Conservation (phyloP, 1,140 invertebrate genomes). For the Drosophila nigromelanica region DNA sequence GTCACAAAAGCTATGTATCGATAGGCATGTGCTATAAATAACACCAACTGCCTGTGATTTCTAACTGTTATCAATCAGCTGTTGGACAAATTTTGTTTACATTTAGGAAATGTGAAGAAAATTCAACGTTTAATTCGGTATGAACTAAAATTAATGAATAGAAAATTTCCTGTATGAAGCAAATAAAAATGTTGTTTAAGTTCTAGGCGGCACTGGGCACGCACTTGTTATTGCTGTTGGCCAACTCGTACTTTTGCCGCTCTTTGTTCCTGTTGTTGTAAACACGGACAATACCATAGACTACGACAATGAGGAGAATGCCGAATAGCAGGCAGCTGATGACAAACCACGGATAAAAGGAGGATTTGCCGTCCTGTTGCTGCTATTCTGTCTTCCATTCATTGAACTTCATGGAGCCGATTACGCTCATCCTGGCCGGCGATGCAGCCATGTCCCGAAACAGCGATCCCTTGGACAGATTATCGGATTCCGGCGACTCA, state of each 20-base stretch:
- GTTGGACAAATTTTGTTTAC: not conserved
- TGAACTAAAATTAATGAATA: not conserved
- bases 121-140: not conserved
- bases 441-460: conserved; percentile 42
- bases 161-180: not conserved
- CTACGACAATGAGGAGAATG: conserved; percentile 39
- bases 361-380: conserved; percentile 24
- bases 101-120: not conserved
- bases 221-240: conserved; percentile 50
- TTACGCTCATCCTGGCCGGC: conserved; percentile 32
- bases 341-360: conserved; percentile 75
- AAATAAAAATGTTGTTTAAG: conserved; percentile 1
- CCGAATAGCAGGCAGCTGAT: conserved; percentile 58
- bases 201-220: conserved; percentile 27
- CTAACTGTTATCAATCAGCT: not conserved
- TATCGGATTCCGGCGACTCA: conserved; percentile 64
- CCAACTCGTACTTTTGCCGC: conserved; percentile 59
- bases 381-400: conserved; percentile 54
- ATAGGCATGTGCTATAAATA: not conserved
- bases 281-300: conserved; percentile 56
- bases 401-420: conserved; percentile 23
- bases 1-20: conserved; percentile 8
- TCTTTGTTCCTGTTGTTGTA: conserved; percentile 55
- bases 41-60: not conserved
- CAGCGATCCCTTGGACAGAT: conserved; percentile 60